Evolutionary conservation across 2,888 invertebrate genomes (phyloP).

Genomic region (Lysandra coridon): DNA sequence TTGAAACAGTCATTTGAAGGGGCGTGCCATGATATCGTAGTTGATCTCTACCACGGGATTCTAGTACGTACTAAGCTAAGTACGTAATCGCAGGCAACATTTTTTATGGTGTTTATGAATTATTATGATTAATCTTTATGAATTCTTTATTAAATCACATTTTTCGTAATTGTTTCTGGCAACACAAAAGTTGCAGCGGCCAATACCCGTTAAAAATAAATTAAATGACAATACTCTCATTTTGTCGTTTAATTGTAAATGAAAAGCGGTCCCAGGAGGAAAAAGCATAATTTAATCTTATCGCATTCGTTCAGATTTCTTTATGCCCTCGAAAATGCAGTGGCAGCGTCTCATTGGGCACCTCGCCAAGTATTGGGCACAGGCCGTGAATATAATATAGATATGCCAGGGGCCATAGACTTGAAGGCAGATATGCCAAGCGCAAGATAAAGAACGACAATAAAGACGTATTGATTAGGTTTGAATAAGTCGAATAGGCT

Average conservation of each 20-base stretch:
- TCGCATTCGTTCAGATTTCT: constrained; percentile 25
- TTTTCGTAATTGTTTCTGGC: not conserved
- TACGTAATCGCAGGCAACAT: too few species aligned
- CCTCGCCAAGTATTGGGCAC: constrained; percentile 12
- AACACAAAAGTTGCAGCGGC: not conserved
- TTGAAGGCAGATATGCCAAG: not conserved
- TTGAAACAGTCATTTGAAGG: too few species aligned
- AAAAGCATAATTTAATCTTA: constrained; percentile 20
- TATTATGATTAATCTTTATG: too few species aligned
- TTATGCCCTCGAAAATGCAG: constrained; percentile 29
- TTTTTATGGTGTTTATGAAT: too few species aligned
- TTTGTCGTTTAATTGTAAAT: not conserved
- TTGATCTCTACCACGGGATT: too few species aligned
- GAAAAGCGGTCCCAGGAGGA: not conserved
- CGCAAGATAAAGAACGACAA: not conserved
- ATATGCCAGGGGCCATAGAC: not conserved
- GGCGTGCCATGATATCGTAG: too few species aligned
- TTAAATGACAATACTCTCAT: not conserved
- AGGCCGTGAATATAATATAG: not conserved
- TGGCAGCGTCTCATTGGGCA: constrained; percentile 26
- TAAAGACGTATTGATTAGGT: not conserved
- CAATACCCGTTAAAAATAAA: not conserved
- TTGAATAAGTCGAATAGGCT: not conserved
- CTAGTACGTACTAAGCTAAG: too few species aligned
- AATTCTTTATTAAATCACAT: not conserved